These are phyloP conservation scores for Antrozous pallidus DNA, from an alignment of 2,797 vertebrate species.

Conservation along the genomic window DNA sequence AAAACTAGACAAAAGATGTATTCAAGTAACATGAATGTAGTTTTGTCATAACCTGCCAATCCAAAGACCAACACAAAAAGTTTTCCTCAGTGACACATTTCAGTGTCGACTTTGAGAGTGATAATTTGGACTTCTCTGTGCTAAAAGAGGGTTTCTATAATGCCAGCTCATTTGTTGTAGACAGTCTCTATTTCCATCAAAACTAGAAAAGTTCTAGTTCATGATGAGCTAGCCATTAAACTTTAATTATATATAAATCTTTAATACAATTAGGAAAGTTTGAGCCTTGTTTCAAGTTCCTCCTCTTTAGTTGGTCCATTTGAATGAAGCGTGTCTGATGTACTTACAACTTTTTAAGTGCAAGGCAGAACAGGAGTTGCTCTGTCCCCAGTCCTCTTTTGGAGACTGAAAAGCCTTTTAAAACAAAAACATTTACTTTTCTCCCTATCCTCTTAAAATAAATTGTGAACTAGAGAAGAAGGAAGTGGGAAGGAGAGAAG, in stretches of 20 bases:
- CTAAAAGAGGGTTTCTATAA: conserved; percentile 77
- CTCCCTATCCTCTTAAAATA: background rate
- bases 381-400: background rate
- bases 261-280: background rate
- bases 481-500: background rate
- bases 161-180: background rate
- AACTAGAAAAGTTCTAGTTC: background rate
- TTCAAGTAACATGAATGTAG: conserved; percentile 90
- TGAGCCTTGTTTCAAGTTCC: background rate
- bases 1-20: conserved; percentile 94
- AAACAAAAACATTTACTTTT: background rate
- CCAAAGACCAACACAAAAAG: conserved; percentile 84
- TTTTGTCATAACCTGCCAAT: conserved; percentile 93
- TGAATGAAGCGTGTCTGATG: background rate
- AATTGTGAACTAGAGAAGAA: background rate
- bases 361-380: background rate
- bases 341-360: background rate
- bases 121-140: conserved; percentile 85
- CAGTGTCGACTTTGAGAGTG: conserved; percentile 88
- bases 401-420: background rate
- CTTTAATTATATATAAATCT: conserved; percentile 17
- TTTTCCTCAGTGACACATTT: conserved; percentile 89
- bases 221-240: background rate
- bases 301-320: background rate
- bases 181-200: conserved; percentile 36